Evolutionary conservation across 2,797 vertebrate species (phyloP).

Genomic region (Semaprochilodus insignis): DNA sequence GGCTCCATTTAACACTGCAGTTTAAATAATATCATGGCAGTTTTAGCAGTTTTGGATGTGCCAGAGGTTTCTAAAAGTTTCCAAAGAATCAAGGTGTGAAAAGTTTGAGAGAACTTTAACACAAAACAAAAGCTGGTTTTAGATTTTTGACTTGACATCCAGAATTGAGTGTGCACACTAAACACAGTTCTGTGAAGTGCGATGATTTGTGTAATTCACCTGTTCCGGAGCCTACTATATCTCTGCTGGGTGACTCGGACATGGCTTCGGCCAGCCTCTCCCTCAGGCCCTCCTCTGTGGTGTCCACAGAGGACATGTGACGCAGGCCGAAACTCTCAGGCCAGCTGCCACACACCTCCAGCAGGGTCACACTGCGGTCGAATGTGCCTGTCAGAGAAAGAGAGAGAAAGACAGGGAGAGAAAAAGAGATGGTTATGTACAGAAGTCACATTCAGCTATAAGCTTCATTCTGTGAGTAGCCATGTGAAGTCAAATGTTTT

Average conservation of each 20-base stretch:
- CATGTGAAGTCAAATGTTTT: no score
- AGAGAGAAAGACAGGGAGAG: conserved; percentile 27
- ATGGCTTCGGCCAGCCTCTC: conserved; percentile 97
- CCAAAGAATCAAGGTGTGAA: no score
- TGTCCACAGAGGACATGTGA: conserved; percentile 89
- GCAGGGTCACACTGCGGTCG: conserved; percentile 93
- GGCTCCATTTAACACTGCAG: no score
- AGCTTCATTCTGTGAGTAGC: neutral
- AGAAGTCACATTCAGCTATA: neutral
- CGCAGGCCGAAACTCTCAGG: conserved; percentile 94
- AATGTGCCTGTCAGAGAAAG: conserved; percentile 84
- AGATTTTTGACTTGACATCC: no score
- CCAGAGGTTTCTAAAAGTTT: no score
- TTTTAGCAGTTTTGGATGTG: no score
- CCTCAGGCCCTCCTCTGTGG: conserved; percentile 91
- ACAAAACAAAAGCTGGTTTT: no score
- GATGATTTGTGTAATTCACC: conserved; percentile 77
- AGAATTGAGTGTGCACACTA: no score
- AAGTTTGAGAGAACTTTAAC: no score
- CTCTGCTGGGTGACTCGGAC: conserved; percentile 94
- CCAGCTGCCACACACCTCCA: conserved; percentile 98
- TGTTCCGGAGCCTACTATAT: conserved; percentile 92
- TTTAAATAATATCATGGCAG: no score
- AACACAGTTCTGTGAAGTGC: neutral
- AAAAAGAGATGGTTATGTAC: conserved; percentile 47